Conservation (phyloP, 2,888 invertebrate species). For the Dioctria linearis region DNA sequence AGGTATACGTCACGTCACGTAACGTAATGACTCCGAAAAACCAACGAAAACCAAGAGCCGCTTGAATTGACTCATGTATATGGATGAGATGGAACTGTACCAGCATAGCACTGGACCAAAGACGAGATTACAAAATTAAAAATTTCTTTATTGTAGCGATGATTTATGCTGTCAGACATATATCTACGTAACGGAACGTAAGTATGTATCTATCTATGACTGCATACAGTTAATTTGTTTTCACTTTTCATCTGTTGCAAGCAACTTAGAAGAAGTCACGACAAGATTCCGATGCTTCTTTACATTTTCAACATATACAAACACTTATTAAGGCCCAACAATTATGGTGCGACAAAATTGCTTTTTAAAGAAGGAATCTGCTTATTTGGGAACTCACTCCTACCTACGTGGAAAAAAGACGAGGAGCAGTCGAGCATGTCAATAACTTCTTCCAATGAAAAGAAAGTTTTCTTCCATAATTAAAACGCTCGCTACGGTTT, state of each 20-base stretch:
- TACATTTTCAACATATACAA: not conserved
- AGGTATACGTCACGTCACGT: too few species aligned
- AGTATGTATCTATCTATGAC: not conserved
- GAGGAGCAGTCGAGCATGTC: not conserved
- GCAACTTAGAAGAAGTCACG: not conserved
- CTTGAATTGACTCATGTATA: too few species aligned
- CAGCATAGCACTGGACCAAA: too few species aligned
- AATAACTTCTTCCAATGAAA: constrained; percentile 13
- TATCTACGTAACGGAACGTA: not conserved
- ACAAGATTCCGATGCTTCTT: not conserved
- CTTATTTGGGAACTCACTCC: not conserved
- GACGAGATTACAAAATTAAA: constrained; percentile 23
- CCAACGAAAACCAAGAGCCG: too few species aligned
- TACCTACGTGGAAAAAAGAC: not conserved
- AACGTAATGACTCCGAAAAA: too few species aligned
- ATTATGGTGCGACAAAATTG: not conserved
- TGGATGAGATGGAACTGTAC: too few species aligned
- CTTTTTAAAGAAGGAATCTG: not conserved
- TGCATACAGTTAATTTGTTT: not conserved
- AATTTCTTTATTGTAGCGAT: not conserved
- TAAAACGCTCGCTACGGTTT: constrained; percentile 15
- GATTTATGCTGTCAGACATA: constrained; percentile 33
- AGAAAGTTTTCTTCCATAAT: constrained; percentile 33
- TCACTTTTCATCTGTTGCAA: constrained; percentile 16
- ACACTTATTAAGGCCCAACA: not conserved